These are phyloP conservation scores for Smittia sp. DNA, from an alignment of 2,888 invertebrate genomes.

Conservation along the genomic window DNA sequence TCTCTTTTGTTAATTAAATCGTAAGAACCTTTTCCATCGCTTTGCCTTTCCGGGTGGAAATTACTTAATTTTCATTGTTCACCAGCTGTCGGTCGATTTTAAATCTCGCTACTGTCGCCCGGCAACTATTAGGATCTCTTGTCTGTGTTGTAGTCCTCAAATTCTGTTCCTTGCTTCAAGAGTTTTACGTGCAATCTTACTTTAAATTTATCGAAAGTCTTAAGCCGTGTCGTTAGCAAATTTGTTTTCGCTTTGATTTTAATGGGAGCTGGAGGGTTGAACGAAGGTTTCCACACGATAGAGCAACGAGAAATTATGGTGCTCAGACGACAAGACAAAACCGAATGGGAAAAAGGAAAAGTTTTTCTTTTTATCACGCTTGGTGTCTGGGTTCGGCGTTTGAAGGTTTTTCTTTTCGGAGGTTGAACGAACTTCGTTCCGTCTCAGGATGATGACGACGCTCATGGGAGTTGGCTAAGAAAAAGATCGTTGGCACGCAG, in stretches of 20 bases:
- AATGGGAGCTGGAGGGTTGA: background rate
- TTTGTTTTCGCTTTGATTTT: too few species aligned
- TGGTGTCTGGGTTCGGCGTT: conserved; percentile 21
- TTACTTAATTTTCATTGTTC: too few species aligned
- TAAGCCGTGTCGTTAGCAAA: background rate
- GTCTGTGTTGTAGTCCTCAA: too few species aligned
- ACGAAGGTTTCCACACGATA: conserved; percentile 14
- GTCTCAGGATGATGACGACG: too few species aligned
- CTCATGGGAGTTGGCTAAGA: too few species aligned
- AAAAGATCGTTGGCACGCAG: too few species aligned
- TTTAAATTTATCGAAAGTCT: background rate
- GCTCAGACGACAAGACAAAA: conserved; percentile 4
- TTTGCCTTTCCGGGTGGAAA: background rate
- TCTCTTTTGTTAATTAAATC: background rate
- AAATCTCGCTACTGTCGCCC: too few species aligned
- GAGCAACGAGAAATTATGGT: background rate
- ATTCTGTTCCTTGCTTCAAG: too few species aligned
- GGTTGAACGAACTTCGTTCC: conserved; percentile 2
- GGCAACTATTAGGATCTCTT: too few species aligned
- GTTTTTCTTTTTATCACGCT: conserved; percentile 19
- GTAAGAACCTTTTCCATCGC: background rate
- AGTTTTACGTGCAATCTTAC: background rate
- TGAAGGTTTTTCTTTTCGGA: conserved; percentile 19
- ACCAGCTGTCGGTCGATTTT: too few species aligned
- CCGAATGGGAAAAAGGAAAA: background rate